A percentile compares a stretch with the other conserved stretches of the same genome.
Evolutionary conservation across 2,888 invertebrate genomes (phyloP).

Genomic region (Euspilapteryx auroguttella): DNA sequence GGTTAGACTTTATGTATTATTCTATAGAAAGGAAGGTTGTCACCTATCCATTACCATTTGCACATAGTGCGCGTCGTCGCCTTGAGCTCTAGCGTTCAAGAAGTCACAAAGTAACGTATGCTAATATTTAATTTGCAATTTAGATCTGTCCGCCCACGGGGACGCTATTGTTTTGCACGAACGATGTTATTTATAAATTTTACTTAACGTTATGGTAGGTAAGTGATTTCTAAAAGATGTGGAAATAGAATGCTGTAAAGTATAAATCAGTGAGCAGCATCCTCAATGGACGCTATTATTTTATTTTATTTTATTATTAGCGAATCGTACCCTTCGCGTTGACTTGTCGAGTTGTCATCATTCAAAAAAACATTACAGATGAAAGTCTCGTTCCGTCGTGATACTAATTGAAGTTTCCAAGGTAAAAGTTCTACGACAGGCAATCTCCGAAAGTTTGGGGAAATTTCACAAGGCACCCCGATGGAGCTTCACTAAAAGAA

Average conservation of each 20-base stretch:
- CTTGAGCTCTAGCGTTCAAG: slow-evolving; percentile 15
- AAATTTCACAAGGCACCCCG: slow-evolving; percentile 31
- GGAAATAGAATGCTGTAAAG: neutral
- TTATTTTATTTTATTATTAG: too few species aligned
- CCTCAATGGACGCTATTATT: too few species aligned
- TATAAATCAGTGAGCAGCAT: too few species aligned
- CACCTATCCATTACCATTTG: neutral
- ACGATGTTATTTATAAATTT: slow-evolving; percentile 5
- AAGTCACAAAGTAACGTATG: slow-evolving; percentile 50
- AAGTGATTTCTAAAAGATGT: neutral
- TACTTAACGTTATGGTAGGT: neutral
- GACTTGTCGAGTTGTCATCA: neutral
- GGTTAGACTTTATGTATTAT: too few species aligned
- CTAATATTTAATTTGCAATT: slow-evolving; percentile 54
- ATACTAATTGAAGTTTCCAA: slow-evolving; percentile 50
- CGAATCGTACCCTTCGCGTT: too few species aligned
- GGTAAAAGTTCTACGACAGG: slow-evolving; percentile 50
- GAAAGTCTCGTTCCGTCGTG: slow-evolving; percentile 4
- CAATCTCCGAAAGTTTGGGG: slow-evolving; percentile 44
- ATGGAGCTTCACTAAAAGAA: slow-evolving; percentile 47
- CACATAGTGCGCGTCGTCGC: neutral
- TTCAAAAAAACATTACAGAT: neutral
- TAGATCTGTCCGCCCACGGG: slow-evolving; percentile 46
- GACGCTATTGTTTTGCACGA: slow-evolving; percentile 40
- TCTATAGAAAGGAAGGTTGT: too few species aligned